phyloP scores from a whole-genome alignment of 2,888 invertebrate species.

The Chrysolina oricalcia region DNA sequence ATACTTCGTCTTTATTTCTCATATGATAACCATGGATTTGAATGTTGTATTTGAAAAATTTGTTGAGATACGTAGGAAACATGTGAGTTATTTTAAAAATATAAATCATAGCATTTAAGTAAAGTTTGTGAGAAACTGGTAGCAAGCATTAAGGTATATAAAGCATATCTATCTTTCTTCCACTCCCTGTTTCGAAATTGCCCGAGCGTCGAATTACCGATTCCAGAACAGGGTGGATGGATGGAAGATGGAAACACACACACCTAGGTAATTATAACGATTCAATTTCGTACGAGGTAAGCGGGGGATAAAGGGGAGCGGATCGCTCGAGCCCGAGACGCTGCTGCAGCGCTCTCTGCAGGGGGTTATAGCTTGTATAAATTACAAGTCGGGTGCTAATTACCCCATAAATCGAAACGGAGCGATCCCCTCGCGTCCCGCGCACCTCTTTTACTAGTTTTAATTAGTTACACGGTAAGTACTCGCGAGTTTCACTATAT shows the following conservation, averaged over 20 bases:
- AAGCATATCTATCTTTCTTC: no score
- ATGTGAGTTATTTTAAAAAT: no score
- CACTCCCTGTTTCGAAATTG: not conserved
- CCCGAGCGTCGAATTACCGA: not conserved
- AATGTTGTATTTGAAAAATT: no score
- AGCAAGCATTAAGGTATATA: no score
- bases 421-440: conserved; percentile 55
- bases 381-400: conserved; percentile 66
- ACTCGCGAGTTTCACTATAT: conserved; percentile 54
- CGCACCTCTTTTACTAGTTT: conserved; percentile 63
- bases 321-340: conserved; percentile 46
- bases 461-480: conserved; percentile 64
- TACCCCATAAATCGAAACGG: conserved; percentile 63
- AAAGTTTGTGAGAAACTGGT: no score
- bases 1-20: no score
- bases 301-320: conserved; percentile 33
- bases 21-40: no score
- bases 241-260: conserved; percentile 26
- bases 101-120: no score
- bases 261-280: conserved; percentile 60
- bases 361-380: conserved; percentile 64
- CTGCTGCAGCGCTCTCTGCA: conserved; percentile 58
- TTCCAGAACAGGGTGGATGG: conserved; percentile 4
- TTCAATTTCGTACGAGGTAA: conserved; percentile 55
- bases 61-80: no score